Evolutionary conservation across 2,797 vertebrate genomes (phyloP).

Genomic region (Hephaestus fuliginosus): DNA sequence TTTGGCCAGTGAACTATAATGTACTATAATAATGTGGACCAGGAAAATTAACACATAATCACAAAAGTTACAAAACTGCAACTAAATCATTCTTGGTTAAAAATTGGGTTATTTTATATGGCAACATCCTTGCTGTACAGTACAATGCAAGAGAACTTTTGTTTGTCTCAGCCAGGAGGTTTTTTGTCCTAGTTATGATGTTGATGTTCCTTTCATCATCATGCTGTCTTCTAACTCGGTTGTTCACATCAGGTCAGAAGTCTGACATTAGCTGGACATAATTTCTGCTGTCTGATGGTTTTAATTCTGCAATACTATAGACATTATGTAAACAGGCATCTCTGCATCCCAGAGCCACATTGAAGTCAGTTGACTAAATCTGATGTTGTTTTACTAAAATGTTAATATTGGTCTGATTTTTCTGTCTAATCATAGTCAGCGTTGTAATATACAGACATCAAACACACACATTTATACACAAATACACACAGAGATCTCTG

Average conservation of each 20-base stretch:
- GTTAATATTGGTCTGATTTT: background rate
- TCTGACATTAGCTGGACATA: background rate
- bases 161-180: no score
- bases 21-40: no score
- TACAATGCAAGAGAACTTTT: no score
- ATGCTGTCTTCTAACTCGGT: no score
- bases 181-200: no score
- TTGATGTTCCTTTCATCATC: no score
- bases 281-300: constrained; percentile 8
- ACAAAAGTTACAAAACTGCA: no score
- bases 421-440: constrained; percentile 4
- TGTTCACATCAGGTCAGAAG: background rate
- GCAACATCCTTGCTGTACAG: no score
- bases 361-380: background rate
- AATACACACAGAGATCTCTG: background rate
- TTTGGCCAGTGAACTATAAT: no score
- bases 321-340: background rate
- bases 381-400: constrained; percentile 12
- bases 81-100: no score
- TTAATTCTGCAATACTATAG: background rate
- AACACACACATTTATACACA: background rate
- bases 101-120: no score
- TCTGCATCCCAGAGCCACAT: background rate
- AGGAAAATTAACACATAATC: no score
- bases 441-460: constrained; percentile 6